Evolutionary conservation across 1,140 invertebrate genomes (phyloP).

Genomic region (Calycopis cecrops): DNA sequence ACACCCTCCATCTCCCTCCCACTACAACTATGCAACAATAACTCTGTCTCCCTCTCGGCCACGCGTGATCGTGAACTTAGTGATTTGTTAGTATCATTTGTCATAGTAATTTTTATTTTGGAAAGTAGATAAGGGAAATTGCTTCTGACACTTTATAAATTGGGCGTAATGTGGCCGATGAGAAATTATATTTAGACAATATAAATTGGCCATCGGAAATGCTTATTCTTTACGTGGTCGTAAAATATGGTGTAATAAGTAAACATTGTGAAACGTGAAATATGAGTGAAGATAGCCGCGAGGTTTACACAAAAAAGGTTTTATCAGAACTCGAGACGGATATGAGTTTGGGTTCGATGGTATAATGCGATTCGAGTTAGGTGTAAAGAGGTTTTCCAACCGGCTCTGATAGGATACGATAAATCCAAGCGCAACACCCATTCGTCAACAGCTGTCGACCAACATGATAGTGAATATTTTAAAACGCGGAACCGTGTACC

Average conservation of each 20-base stretch:
- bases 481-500: slow-evolving; percentile 20
- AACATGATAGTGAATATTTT: slow-evolving; percentile 25
- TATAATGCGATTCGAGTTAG: not conserved
- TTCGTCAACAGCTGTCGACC: slow-evolving; percentile 24
- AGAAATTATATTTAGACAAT: slow-evolving; percentile 20
- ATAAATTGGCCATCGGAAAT: slow-evolving; percentile 12
- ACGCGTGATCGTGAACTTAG: slow-evolving; percentile 41
- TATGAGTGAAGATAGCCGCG: not conserved
- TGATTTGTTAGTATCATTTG: slow-evolving; percentile 50
- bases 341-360: not conserved
- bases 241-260: slow-evolving; percentile 1
- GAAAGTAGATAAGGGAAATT: slow-evolving; percentile 46
- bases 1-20: slow-evolving; percentile 36
- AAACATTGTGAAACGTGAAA: slow-evolving; percentile 5
- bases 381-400: slow-evolving; percentile 11
- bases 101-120: slow-evolving; percentile 54
- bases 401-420: slow-evolving; percentile 23
- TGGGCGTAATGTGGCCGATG: slow-evolving; percentile 33
- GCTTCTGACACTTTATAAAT: slow-evolving; percentile 50
- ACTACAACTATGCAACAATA: slow-evolving; percentile 19
- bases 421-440: slow-evolving; percentile 21
- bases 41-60: slow-evolving; percentile 28
- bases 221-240: slow-evolving; percentile 14
- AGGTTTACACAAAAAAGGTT: slow-evolving; percentile 1
- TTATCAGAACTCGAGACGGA: not conserved